Percentiles rank a stretch among this genome's conserved stretches.
phyloP scores from a whole-genome alignment of 2,888 invertebrate genomes.

The Dynastes tityus region DNA sequence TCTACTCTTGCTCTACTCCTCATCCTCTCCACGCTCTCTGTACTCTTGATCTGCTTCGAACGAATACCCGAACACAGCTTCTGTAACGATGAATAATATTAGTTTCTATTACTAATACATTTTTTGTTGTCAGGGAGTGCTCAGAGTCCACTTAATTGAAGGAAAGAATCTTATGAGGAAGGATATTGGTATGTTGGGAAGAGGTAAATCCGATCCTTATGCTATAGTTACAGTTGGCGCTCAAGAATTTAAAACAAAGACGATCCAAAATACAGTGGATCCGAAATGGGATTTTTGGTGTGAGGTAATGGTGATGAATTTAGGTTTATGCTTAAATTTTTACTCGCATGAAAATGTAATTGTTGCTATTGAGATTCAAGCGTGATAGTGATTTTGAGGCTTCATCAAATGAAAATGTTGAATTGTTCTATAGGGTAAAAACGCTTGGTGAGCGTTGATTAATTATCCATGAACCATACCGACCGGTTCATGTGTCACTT shows the following conservation, averaged over 20 bases:
- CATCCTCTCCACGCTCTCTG: too few relatives aligned
- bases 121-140: slow-evolving; percentile 83
- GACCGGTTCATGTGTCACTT: too few relatives aligned
- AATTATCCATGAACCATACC: too few relatives aligned
- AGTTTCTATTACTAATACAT: background rate
- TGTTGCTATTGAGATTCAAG: background rate
- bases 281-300: slow-evolving; percentile 99
- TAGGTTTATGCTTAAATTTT: background rate
- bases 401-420: too few relatives aligned
- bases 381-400: slow-evolving; percentile 40
- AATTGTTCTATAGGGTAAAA: too few relatives aligned
- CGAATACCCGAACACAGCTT: too few relatives aligned
- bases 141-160: slow-evolving; percentile 94
- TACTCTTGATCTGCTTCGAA: too few relatives aligned
- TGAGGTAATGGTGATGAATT: slow-evolving; percentile 79
- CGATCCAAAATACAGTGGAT: slow-evolving; percentile 93
- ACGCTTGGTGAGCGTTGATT: too few relatives aligned
- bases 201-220: slow-evolving; percentile 98
- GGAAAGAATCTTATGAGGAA: slow-evolving; percentile 97
- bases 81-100: too few relatives aligned
- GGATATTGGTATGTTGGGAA: slow-evolving; percentile 91
- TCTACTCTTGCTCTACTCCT: too few relatives aligned
- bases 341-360: slow-evolving; percentile 55
- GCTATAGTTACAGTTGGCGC: slow-evolving; percentile 93
- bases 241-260: slow-evolving; percentile 93